Evolutionary conservation across 1,140 invertebrate species (phyloP), one percentile per base, ranked within the genome.

Genomic region (Brachionus angularis): DNA sequence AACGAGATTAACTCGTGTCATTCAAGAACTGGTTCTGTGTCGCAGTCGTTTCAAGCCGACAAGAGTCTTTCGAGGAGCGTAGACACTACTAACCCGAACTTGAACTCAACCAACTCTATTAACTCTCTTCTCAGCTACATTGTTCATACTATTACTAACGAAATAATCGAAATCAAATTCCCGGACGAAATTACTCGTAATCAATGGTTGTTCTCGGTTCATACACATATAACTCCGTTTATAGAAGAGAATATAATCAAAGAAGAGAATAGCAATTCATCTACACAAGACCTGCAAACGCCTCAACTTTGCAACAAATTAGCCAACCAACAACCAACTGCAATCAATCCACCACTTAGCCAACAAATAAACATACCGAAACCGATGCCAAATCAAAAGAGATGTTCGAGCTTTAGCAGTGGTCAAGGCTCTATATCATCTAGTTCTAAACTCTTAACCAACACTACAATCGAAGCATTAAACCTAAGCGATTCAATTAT

Each of bases 151-250:
- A 50, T 67, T 34, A 67, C 62, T 8, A 67, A 67, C 31, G 62
- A 67, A 50, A 67, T 67, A 67, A 34, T 67, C 25, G 62, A 67
- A 50, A 29, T 67, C 3, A 67, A 67, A 50, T 67, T 67, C 10
- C 42, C 42, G n/a, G 62, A 67, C 21, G 62, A 67, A 14, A 33
- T 12, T 16, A 34, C 42, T 1, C 21, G 62, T 12, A 67, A 67
- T 47, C 62, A 67, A 36, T 67, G 62, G 62, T 23, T 67, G 18
- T n/a, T 50, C 23, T 23, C 47, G 2, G 62, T 67, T 5, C 62
- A 67, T n/a, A 67, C 62, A 3, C 39, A 67, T 21, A 50, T 67
- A 18, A 67, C 62, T n/a, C 62, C 62, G 27, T 67, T 47, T 50
- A 67, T 67, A 16, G 42, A 67, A 67, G 62, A 47, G 2, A 67